Conservation (phyloP, 2,113 vertebrate genomes). For the Meles meles region DNA sequence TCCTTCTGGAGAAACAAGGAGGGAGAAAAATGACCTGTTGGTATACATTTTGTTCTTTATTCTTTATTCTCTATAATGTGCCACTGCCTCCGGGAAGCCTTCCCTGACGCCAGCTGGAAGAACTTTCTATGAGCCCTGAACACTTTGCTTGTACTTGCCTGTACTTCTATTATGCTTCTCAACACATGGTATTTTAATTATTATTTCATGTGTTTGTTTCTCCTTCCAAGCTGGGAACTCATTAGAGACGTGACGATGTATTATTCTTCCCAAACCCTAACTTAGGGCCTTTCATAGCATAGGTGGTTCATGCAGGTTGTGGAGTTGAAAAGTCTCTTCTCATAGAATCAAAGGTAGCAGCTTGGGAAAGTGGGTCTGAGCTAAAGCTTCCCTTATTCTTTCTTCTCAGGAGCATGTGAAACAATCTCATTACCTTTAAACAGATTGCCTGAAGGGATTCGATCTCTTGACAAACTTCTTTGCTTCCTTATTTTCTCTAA, state of each 20-base stretch:
- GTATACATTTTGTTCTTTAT: neutral
- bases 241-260: neutral
- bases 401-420: neutral
- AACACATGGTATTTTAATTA: neutral
- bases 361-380: neutral
- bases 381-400: neutral
- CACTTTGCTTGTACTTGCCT: neutral
- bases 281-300: neutral
- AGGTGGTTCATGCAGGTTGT: neutral
- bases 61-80: neutral
- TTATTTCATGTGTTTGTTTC: neutral
- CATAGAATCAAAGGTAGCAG: neutral
- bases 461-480: neutral
- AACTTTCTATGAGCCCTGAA: neutral
- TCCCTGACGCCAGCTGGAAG: neutral
- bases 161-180: neutral
- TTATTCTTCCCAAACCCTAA: neutral
- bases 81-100: neutral
- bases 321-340: neutral
- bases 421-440: conserved; percentile 14
- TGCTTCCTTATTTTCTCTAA: conserved; percentile 11
- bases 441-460: neutral
- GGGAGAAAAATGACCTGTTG: neutral
- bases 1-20: conserved; percentile 24
- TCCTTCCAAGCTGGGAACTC: neutral